Conservation (phyloP, 2,888 invertebrate genomes). For the Heliconius ethilla region DNA sequence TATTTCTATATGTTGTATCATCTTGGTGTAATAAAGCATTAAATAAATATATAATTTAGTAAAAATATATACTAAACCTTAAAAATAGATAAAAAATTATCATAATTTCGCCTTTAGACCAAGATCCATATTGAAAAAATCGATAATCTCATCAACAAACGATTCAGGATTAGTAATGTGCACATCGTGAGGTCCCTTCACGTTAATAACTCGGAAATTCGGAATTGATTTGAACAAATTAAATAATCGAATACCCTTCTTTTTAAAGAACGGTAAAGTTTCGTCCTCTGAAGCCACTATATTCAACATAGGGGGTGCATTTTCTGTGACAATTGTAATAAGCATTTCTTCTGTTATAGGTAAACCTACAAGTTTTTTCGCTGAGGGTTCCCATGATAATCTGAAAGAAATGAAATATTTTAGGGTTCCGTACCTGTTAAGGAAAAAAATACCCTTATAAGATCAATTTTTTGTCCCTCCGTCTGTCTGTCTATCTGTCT, state of each 20-base stretch:
- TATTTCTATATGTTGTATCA: no score
- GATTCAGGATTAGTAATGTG: conserved; percentile 80
- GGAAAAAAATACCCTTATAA: no score
- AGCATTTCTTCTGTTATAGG: conserved; percentile 55
- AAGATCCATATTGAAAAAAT: conserved; percentile 58
- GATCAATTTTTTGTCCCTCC: no score
- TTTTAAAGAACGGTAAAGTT: conserved; percentile 40
- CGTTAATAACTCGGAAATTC: conserved; percentile 50
- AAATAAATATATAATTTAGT: no score
- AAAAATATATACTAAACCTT: no score
- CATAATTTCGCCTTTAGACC: conserved; percentile 29
- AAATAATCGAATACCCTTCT: conserved; percentile 51
- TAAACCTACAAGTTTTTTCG: conserved; percentile 53
- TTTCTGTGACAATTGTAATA: conserved; percentile 14
- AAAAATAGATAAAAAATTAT: conserved; percentile 2
- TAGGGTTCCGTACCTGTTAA: no score
- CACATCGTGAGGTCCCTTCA: conserved; percentile 81
- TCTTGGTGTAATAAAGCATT: no score
- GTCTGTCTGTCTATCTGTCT: no score
- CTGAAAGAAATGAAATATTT: conserved; percentile 47
- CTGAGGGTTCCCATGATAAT: conserved; percentile 61
- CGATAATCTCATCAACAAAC: conserved; percentile 63
- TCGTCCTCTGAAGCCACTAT: conserved; percentile 50
- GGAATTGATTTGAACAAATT: conserved; percentile 52
- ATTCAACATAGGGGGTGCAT: conserved; percentile 54